Evolutionary conservation across 2,797 vertebrate species (phyloP).

Genomic region (Ataeniobius toweri): DNA sequence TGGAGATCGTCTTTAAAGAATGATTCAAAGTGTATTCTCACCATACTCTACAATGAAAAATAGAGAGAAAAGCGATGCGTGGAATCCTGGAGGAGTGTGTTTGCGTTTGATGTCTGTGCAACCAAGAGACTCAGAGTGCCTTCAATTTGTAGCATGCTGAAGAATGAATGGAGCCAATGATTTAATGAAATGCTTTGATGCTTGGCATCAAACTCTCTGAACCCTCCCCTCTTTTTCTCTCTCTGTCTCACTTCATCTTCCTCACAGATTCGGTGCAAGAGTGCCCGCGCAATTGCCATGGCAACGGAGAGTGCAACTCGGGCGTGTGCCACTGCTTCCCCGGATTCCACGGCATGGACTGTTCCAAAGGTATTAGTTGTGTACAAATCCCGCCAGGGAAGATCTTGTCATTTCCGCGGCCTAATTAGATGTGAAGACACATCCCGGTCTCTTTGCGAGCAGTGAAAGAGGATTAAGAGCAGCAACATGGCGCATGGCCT

Average conservation of each 20-base stretch:
- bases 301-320: conserved; percentile 97
- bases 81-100: conserved; percentile 31
- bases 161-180: conserved; percentile 57
- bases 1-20: conserved; percentile 26
- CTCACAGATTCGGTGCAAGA: conserved; percentile 93
- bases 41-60: conserved; percentile 24
- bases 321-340: conserved; percentile 97
- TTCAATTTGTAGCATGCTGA: conserved; percentile 51
- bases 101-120: conserved; percentile 50
- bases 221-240: conserved; percentile 41
- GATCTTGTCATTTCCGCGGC: conserved; percentile 10
- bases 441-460: conserved; percentile 19
- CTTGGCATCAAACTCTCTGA: conserved; percentile 57
- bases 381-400: conserved; percentile 28
- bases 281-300: conserved; percentile 97
- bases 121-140: conserved; percentile 31
- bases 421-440: conserved; percentile 53
- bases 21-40: conserved; percentile 35
- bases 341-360: conserved; percentile 97
- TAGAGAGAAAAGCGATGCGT: conserved; percentile 18
- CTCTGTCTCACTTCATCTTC: conserved; percentile 62
- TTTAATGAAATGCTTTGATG: conserved; percentile 72
- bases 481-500: conserved; percentile 58
- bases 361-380: conserved; percentile 91
- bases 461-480: conserved; percentile 46